phyloP scores from a whole-genome alignment of 2,888 invertebrate species.

The Acholoe squamosa region DNA sequence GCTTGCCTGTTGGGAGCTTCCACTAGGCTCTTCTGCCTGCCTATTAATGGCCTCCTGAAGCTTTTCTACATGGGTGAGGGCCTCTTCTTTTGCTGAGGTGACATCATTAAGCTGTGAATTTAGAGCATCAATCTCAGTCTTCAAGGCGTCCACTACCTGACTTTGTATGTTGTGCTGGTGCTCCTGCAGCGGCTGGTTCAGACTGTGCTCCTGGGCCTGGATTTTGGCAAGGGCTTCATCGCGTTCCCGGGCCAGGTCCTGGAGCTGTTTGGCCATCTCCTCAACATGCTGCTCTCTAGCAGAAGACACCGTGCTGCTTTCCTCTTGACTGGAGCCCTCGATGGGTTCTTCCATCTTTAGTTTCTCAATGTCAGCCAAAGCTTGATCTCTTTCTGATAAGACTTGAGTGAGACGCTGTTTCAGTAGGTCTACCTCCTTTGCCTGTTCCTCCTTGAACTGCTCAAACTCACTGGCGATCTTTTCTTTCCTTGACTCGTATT shows the following conservation, averaged over 20 bases:
- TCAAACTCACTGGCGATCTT: neutral
- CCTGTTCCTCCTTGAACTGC: neutral
- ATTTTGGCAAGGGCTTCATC: constrained; percentile 34
- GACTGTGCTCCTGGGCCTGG: neutral
- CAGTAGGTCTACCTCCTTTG: neutral
- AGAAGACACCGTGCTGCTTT: neutral
- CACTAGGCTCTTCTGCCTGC: neutral
- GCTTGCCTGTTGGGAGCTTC: neutral
- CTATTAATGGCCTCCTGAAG: neutral
- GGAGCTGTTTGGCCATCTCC: constrained; percentile 31
- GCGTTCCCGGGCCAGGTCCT: constrained; percentile 13
- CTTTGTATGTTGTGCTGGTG: neutral
- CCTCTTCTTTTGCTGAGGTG: constrained; percentile 26
- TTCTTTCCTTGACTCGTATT: neutral
- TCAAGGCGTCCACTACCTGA: neutral
- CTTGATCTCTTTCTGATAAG: constrained; percentile 47
- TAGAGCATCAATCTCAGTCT: constrained; percentile 49
- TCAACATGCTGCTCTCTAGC: neutral
- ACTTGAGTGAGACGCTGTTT: neutral
- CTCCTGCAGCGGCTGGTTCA: neutral
- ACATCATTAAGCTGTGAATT: constrained; percentile 47
- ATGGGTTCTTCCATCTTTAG: neutral
- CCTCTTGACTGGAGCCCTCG: neutral
- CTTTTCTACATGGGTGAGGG: neutral
- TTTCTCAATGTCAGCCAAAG: neutral